phyloP scores from a whole-genome alignment of 2,113 vertebrate species.

The Cichladusa arquata region DNA sequence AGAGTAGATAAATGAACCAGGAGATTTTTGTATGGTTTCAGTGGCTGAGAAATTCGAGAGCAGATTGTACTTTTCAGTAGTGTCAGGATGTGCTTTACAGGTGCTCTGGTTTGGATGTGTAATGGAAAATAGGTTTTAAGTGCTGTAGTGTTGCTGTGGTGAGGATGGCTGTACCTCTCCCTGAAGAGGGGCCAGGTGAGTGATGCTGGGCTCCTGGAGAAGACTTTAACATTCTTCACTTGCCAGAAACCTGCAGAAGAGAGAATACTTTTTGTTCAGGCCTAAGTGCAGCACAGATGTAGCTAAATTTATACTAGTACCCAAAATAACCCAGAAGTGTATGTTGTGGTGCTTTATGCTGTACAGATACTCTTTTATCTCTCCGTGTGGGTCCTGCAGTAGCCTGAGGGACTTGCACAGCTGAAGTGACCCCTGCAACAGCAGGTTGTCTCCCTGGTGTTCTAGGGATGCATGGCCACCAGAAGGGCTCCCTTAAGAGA shows the following conservation, averaged over 20 bases:
- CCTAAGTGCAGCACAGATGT: not conserved
- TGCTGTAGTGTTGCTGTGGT: not conserved
- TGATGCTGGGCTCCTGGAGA: not conserved
- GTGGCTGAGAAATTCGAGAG: not conserved
- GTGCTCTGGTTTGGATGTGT: not conserved
- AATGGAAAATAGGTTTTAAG: not conserved
- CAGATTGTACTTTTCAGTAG: not conserved
- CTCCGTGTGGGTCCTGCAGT: not conserved
- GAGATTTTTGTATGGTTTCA: not conserved
- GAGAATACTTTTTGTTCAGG: not conserved
- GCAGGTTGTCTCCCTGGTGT: not conserved
- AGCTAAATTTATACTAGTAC: not conserved
- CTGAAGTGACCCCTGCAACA: rapidly evolving
- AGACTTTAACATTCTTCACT: not conserved
- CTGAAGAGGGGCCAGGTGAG: not conserved
- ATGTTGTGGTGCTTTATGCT: not conserved
- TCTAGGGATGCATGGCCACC: rapidly evolving
- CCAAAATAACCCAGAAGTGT: not conserved
- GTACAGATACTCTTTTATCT: not conserved
- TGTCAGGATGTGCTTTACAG: not conserved
- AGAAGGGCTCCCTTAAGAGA: not conserved
- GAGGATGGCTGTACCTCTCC: not conserved
- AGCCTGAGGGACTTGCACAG: not conserved
- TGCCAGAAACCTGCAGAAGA: not conserved
- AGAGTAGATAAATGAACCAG: not conserved